Percentiles rank a stretch among this genome's conserved stretches.
Conservation (phyloP, 1,140 invertebrate genomes). For the Tetraneura akinire region DNA sequence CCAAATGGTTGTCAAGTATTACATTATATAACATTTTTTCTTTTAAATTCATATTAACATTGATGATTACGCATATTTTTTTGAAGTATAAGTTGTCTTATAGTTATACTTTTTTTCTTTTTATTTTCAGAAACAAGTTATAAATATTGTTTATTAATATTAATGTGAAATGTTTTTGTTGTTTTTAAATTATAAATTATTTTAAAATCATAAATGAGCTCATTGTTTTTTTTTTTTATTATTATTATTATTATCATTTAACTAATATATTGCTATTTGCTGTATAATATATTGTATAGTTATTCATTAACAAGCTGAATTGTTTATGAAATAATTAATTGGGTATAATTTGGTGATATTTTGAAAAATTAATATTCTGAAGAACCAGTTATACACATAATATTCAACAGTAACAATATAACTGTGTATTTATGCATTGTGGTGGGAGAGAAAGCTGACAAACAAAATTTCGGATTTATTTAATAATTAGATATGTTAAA, state of each 20-base stretch:
- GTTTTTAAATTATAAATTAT: slow-evolving; percentile 47
- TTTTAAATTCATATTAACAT: slow-evolving; percentile 27
- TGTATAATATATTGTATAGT: slow-evolving; percentile 16
- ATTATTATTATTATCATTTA: too few relatives aligned
- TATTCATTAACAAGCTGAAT: slow-evolving; percentile 18
- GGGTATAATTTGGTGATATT: not conserved
- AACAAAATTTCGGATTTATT: slow-evolving; percentile 12
- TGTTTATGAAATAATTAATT: slow-evolving; percentile 16
- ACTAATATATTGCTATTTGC: not conserved
- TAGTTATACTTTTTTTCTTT: slow-evolving; percentile 13
- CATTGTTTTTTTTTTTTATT: slow-evolving; percentile 29
- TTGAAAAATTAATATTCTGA: not conserved
- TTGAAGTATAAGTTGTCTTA: not conserved
- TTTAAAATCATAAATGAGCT: slow-evolving; percentile 37
- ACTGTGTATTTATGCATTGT: not conserved
- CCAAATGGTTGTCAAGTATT: slow-evolving; percentile 40
- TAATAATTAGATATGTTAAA: not conserved
- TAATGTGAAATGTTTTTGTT: slow-evolving; percentile 37
- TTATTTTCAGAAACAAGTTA: slow-evolving; percentile 43
- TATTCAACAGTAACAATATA: too few relatives aligned
- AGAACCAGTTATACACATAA: not conserved
- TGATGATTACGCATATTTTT: slow-evolving; percentile 18
- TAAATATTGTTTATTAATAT: slow-evolving; percentile 19
- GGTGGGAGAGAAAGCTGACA: slow-evolving; percentile 32
- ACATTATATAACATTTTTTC: slow-evolving; percentile 8